A percentile compares a stretch with the other conserved stretches of the same genome.
These are phyloP conservation scores for Pelmatolapia mariae DNA, from an alignment of 2,113 vertebrate genomes.

Conservation along the genomic window DNA sequence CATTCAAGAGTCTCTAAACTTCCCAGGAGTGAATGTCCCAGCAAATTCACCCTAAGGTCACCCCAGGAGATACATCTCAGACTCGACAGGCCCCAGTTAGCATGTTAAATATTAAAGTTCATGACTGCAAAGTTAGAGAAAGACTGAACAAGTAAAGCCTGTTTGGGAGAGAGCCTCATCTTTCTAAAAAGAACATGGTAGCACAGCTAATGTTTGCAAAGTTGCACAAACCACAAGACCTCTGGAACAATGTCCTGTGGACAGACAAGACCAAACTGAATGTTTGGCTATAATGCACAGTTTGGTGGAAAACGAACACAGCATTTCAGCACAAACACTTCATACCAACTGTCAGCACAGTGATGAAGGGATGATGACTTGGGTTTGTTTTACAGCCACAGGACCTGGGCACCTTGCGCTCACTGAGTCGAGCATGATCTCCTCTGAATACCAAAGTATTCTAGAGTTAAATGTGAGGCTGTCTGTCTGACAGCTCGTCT, in stretches of 20 bases:
- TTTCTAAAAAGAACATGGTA: background rate
- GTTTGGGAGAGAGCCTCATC: background rate
- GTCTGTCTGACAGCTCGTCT: background rate
- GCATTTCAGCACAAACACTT: background rate
- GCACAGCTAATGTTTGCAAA: background rate
- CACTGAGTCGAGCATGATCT: background rate
- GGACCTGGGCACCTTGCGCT: background rate
- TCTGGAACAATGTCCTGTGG: background rate
- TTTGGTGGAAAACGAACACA: background rate
- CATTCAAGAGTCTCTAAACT: background rate
- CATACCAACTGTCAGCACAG: background rate
- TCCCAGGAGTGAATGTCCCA: background rate
- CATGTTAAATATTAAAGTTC: background rate
- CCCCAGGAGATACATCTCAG: background rate
- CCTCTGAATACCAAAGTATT: background rate
- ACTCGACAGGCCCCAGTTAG: background rate
- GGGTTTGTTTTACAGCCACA: background rate
- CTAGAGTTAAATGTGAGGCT: background rate
- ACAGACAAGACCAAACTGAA: background rate
- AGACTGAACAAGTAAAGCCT: background rate
- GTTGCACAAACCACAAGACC: background rate
- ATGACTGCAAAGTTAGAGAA: background rate
- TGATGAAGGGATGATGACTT: background rate
- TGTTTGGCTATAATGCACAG: background rate
- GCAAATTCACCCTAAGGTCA: background rate